phyloP scores from a whole-genome alignment of 2,797 vertebrate species.

The Peromyscus melanophrys region DNA sequence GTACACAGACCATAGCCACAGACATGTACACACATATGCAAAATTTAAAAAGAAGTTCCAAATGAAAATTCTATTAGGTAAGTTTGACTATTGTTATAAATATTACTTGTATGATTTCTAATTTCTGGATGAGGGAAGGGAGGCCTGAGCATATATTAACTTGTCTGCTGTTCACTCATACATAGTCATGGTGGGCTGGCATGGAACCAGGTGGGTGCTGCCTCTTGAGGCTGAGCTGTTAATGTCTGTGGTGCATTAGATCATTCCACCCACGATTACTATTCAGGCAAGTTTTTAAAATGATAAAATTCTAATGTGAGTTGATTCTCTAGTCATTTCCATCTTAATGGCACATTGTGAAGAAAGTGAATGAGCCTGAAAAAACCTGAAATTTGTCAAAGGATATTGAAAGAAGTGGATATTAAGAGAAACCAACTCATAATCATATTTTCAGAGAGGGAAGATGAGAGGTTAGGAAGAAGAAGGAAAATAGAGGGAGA shows the following conservation, averaged over 20 bases:
- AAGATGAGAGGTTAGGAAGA: not conserved
- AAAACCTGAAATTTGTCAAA: not conserved
- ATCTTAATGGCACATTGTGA: slow-evolving; percentile 12
- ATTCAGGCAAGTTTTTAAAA: not conserved
- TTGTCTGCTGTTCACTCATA: not conserved
- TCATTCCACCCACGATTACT: not conserved
- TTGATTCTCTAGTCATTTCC: not conserved
- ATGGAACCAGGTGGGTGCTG: not conserved
- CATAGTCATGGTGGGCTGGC: too few species aligned
- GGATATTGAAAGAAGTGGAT: not conserved
- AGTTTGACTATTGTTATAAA: not conserved
- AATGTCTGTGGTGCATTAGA: not conserved
- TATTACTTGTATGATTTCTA: not conserved
- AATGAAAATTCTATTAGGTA: not conserved
- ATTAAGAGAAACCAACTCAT: not conserved
- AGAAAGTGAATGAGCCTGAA: slow-evolving; percentile 19
- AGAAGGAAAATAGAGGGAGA: not conserved
- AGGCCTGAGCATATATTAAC: not conserved
- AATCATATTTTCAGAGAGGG: not conserved
- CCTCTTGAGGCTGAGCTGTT: not conserved
- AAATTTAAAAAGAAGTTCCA: not conserved
- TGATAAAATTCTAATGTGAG: slow-evolving; percentile 13
- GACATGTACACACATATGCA: not conserved
- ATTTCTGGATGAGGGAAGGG: not conserved
- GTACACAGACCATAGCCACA: not conserved